Evolutionary conservation across 2,113 vertebrate species (phyloP).

Genomic region (Larimichthys polyactis): DNA sequence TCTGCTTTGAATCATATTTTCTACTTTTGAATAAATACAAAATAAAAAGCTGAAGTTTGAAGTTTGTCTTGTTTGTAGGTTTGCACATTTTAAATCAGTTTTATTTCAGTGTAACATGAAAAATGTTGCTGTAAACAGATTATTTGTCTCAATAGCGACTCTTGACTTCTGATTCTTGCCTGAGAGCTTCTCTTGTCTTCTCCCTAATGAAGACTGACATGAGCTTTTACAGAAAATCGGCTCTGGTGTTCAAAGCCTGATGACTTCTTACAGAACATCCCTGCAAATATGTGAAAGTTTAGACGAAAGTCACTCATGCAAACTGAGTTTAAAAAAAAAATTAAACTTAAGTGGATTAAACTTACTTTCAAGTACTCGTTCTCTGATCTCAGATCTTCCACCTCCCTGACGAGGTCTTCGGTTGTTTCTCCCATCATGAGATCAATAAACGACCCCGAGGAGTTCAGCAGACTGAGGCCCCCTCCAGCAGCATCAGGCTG

Average conservation of each 20-base stretch:
- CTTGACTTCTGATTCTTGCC: constrained; percentile 26
- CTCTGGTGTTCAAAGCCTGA: constrained; percentile 29
- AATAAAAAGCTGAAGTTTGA: background rate
- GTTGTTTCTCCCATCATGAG: constrained; percentile 87
- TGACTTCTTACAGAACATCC: background rate
- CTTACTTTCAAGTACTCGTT: constrained; percentile 98
- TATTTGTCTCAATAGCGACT: background rate
- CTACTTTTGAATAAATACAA: background rate
- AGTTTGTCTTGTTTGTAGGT: background rate
- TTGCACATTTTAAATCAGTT: background rate
- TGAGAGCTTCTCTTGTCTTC: background rate
- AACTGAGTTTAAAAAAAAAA: background rate
- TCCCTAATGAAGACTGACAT: constrained; percentile 51
- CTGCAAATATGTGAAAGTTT: background rate
- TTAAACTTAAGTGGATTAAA: background rate
- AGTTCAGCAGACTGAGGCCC: constrained; percentile 65
- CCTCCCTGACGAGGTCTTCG: constrained; percentile 89
- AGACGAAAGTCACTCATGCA: background rate
- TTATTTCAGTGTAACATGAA: background rate
- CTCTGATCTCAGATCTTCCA: constrained; percentile 97
- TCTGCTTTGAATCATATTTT: background rate
- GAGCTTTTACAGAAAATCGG: constrained; percentile 46
- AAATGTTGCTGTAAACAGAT: background rate
- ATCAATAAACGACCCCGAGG: constrained; percentile 73
- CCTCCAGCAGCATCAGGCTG: constrained; percentile 74